Conservation (phyloP, 2,113 vertebrate genomes). For the Festucalex cinctus region DNA sequence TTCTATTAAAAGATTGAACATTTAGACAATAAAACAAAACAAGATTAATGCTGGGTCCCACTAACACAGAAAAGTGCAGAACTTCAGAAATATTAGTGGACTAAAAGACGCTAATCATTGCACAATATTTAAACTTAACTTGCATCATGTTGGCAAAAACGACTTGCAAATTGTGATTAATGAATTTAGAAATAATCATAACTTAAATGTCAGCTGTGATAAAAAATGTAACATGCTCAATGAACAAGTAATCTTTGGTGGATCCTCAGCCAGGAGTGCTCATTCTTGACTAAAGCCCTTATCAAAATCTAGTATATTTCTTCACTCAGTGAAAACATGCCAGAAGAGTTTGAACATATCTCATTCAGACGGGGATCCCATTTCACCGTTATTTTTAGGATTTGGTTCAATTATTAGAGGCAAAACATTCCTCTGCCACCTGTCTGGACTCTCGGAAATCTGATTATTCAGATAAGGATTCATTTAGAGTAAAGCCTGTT, state of each 20-base stretch:
- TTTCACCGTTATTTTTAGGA: slow-evolving; percentile 62
- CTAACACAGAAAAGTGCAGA: slow-evolving; percentile 2
- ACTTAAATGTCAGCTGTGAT: neutral
- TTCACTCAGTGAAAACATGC: slow-evolving; percentile 69
- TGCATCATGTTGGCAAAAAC: neutral
- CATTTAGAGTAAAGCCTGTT: slow-evolving; percentile 37
- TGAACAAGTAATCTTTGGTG: slow-evolving; percentile 9
- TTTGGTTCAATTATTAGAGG: slow-evolving; percentile 69
- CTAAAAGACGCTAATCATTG: slow-evolving; percentile 12
- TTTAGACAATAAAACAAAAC: neutral
- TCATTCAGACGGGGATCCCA: slow-evolving; percentile 58
- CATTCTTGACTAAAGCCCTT: slow-evolving; percentile 58
- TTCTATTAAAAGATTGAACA: slow-evolving; percentile 22
- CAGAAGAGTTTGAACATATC: slow-evolving; percentile 59
- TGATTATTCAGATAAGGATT: slow-evolving; percentile 49
- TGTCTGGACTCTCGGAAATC: slow-evolving; percentile 48
- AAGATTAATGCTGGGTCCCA: slow-evolving; percentile 11
- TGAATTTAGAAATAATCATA: neutral
- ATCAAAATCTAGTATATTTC: slow-evolving; percentile 61
- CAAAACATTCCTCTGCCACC: slow-evolving; percentile 66
- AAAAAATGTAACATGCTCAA: slow-evolving; percentile 1
- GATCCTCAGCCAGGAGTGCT: slow-evolving; percentile 35
- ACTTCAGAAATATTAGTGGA: neutral
- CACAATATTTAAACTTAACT: neutral
- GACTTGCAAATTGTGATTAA: neutral